These are phyloP conservation scores for Anoncus sp. DNA, from an alignment of 2,888 invertebrate species.

Conservation along the genomic window DNA sequence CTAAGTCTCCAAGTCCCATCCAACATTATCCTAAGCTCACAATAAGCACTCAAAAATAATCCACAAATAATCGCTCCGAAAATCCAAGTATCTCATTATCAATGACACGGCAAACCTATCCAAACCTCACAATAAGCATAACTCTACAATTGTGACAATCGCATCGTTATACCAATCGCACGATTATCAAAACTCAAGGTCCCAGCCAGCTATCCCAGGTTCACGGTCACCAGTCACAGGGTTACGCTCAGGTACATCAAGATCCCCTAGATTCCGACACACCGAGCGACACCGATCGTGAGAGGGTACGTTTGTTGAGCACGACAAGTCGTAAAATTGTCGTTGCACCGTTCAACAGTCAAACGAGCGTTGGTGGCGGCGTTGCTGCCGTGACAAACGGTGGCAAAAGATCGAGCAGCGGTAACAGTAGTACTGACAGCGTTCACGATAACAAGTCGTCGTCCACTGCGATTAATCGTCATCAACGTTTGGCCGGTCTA, in stretches of 20 bases:
- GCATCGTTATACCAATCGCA: too few relatives aligned
- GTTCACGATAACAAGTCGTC: slow-evolving; percentile 71
- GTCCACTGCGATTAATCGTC: slow-evolving; percentile 29
- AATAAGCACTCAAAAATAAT: too few relatives aligned
- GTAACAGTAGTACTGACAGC: slow-evolving; percentile 75
- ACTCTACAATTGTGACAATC: too few relatives aligned
- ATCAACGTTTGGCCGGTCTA: slow-evolving; percentile 52
- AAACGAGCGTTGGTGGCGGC: slow-evolving; percentile 14
- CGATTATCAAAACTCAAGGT: background rate
- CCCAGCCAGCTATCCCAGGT: slow-evolving; percentile 18
- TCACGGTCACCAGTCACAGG: slow-evolving; percentile 27
- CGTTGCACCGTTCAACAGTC: slow-evolving; percentile 44
- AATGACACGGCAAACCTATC: too few relatives aligned
- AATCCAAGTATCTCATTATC: too few relatives aligned
- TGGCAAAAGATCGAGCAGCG: slow-evolving; percentile 68
- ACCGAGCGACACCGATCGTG: slow-evolving; percentile 71
- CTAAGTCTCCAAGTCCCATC: too few relatives aligned
- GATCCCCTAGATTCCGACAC: slow-evolving; percentile 76
- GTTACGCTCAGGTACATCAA: slow-evolving; percentile 39
- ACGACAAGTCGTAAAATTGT: slow-evolving; percentile 62
- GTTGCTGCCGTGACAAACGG: slow-evolving; percentile 16
- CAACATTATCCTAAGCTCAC: too few relatives aligned
- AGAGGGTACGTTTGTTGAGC: slow-evolving; percentile 61
- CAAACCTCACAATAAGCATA: too few relatives aligned
- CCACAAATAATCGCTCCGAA: too few relatives aligned